These are phyloP conservation scores for Epicauta chinensis DNA, from an alignment of 1,140 invertebrate genomes.

Conservation along the genomic window DNA sequence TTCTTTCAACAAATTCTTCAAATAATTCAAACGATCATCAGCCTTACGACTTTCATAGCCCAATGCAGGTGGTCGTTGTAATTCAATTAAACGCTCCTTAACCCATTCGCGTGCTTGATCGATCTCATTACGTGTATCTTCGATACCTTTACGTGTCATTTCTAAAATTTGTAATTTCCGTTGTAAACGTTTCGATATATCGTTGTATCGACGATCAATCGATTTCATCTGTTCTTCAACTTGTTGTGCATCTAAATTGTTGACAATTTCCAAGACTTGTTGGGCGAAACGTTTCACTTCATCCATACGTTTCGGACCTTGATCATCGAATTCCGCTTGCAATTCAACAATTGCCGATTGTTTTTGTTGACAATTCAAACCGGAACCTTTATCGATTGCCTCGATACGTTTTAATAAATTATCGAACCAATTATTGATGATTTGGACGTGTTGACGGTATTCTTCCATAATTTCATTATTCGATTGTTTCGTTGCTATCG, in stretches of 20 bases:
- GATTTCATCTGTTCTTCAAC: slow-evolving; percentile 81
- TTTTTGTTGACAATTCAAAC: slow-evolving; percentile 75
- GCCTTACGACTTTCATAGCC: slow-evolving; percentile 69
- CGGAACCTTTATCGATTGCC: slow-evolving; percentile 72
- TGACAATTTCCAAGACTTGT: slow-evolving; percentile 71
- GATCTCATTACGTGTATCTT: slow-evolving; percentile 67
- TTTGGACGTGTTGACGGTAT: slow-evolving; percentile 67
- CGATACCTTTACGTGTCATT: slow-evolving; percentile 72
- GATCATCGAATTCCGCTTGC: slow-evolving; percentile 60
- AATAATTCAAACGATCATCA: slow-evolving; percentile 62
- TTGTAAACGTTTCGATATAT: slow-evolving; percentile 75
- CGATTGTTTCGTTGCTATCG: slow-evolving; percentile 67
- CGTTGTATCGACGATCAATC: slow-evolving; percentile 72
- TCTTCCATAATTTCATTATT: slow-evolving; percentile 72
- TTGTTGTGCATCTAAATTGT: slow-evolving; percentile 82
- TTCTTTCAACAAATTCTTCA: slow-evolving; percentile 73
- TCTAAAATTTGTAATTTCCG: slow-evolving; percentile 76
- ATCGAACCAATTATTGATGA: slow-evolving; percentile 76
- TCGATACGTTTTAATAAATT: slow-evolving; percentile 70
- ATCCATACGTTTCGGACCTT: slow-evolving; percentile 59
- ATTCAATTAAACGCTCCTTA: slow-evolving; percentile 61
- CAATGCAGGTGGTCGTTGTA: slow-evolving; percentile 58
- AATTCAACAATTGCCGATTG: slow-evolving; percentile 63
- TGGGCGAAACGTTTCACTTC: slow-evolving; percentile 61
- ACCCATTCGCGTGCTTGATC: slow-evolving; percentile 74